Base-by-base conservation (phyloP, 2,113 vertebrate species). In the Herpetotheres cachinnans region DNA sequence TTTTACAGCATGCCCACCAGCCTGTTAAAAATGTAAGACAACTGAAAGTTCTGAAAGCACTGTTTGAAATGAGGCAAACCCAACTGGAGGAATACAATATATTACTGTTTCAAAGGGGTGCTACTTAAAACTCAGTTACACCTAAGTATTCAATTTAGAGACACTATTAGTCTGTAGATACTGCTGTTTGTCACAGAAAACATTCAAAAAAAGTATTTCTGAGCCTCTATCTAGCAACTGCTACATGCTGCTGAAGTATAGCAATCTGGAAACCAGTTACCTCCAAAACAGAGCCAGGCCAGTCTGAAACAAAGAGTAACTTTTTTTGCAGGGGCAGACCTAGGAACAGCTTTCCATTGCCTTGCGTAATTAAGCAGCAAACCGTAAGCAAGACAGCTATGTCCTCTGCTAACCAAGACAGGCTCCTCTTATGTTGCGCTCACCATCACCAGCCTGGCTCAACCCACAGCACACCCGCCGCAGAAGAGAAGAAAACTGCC, bases 1-100 rank as follows among this genome's bases (percentile, higher is more conserved):
- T 90, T 97, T 97, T 96, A 97, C 94, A 94, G 96, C 96, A 58
- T 90, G 95, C 84, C 89, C 89, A 97, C 72, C 49, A 91, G 84
- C 87, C 92, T 93, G 85, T 93, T 96, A 95, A 97, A 95, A 95
- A 83, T 87, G 90, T 56, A 95, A 94, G 87, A 52, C 87, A 95
- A 94, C 79, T 27, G 32, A 58, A 95, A 93, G 87, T 79, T 93
- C 74, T 80, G 54, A 93, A 84, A 93, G 73, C 1, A 2, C 66
- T 69, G 44, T 56, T 40, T 58, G 73, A 95, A 89, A 92, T 3
- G 47, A n/a, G 47, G 52, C 38, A 84, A 97, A 77, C 25, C 2
- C 71, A 81, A 56, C 50, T 66, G 72, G 63, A 89, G 61, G 14
- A 90, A 80, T 49, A 87, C 73, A 70, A 61, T 42, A 40, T 30